Conservation (phyloP, 2,888 invertebrate species). For the Fragum sueziense region DNA sequence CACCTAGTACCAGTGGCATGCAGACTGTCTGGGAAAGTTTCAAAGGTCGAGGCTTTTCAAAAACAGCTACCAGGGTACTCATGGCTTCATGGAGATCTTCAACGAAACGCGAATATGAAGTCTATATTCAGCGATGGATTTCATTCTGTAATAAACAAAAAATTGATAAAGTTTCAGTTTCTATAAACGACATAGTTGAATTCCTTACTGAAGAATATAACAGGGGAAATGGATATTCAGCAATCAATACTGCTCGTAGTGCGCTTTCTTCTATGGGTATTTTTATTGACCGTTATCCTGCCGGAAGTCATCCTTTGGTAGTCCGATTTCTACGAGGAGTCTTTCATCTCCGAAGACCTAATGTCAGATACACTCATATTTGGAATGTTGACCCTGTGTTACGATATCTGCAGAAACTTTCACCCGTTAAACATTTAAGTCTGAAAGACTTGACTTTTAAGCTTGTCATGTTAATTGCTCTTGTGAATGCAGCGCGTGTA, state of each 20-base stretch:
- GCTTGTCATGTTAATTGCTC: conserved; percentile 19
- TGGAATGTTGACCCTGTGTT: conserved; percentile 12
- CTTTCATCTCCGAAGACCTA: neutral
- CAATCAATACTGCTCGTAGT: conserved; percentile 43
- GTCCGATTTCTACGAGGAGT: conserved; percentile 30
- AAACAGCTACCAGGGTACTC: conserved; percentile 35
- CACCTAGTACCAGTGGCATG: conserved; percentile 39
- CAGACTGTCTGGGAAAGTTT: conserved; percentile 38
- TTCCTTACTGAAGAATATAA: conserved; percentile 42
- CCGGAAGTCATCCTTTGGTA: conserved; percentile 44
- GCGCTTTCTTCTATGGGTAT: conserved; percentile 50
- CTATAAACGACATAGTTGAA: conserved; percentile 44
- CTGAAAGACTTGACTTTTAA: too few relatives aligned
- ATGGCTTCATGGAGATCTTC: conserved; percentile 50
- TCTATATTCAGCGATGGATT: conserved; percentile 55
- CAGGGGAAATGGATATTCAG: conserved; percentile 41
- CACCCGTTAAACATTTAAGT: conserved; percentile 17
- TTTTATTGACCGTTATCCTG: conserved; percentile 25
- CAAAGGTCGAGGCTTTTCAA: conserved; percentile 35
- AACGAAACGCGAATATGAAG: conserved; percentile 52
- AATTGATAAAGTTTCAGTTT: conserved; percentile 47
- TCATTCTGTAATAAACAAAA: conserved; percentile 46
- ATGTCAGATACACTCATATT: conserved; percentile 1
- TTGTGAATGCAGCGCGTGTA: conserved; percentile 21
- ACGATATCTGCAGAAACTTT: conserved; percentile 19